Evolutionary conservation across 1,140 invertebrate species (phyloP).

Genomic region (Augochlora pura): DNA sequence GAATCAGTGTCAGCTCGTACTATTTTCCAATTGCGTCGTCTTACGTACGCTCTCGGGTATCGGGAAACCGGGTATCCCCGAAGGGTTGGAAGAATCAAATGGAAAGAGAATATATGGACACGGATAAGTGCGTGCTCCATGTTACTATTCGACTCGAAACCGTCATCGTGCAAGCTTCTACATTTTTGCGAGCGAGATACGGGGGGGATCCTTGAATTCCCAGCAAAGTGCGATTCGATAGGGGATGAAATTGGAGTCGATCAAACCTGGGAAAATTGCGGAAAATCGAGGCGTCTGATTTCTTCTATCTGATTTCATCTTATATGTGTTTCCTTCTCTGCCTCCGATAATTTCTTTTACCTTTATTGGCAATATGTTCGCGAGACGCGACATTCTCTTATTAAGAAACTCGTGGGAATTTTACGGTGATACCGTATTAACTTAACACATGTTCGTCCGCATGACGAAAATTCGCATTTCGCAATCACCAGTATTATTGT

Average conservation of each 20-base stretch:
- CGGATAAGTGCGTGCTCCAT: slow-evolving; percentile 49
- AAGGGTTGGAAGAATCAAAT: slow-evolving; percentile 38
- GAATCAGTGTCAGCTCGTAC: background rate
- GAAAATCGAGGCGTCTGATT: slow-evolving; percentile 30
- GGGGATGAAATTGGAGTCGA: slow-evolving; percentile 42
- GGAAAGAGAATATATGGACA: slow-evolving; percentile 46
- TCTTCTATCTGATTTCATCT: slow-evolving; percentile 15
- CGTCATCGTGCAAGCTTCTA: slow-evolving; percentile 15
- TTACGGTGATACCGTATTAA: no score
- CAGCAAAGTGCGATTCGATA: slow-evolving; percentile 41
- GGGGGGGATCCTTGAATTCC: slow-evolving; percentile 15
- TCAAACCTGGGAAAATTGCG: slow-evolving; percentile 36
- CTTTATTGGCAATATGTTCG: background rate
- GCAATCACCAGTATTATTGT: no score
- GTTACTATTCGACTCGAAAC: slow-evolving; percentile 27
- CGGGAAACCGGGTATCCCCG: slow-evolving; percentile 33
- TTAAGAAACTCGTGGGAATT: no score
- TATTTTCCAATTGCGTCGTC: slow-evolving; percentile 21
- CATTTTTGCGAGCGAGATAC: background rate
- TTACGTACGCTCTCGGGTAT: slow-evolving; percentile 7
- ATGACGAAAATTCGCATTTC: no score
- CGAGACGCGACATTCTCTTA: background rate
- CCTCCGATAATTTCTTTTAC: background rate
- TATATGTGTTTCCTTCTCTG: background rate
- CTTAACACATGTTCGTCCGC: no score